These are phyloP conservation scores for Hippoglossus stenolepis DNA, from an alignment of 2,113 vertebrate genomes.

Conservation along the genomic window DNA sequence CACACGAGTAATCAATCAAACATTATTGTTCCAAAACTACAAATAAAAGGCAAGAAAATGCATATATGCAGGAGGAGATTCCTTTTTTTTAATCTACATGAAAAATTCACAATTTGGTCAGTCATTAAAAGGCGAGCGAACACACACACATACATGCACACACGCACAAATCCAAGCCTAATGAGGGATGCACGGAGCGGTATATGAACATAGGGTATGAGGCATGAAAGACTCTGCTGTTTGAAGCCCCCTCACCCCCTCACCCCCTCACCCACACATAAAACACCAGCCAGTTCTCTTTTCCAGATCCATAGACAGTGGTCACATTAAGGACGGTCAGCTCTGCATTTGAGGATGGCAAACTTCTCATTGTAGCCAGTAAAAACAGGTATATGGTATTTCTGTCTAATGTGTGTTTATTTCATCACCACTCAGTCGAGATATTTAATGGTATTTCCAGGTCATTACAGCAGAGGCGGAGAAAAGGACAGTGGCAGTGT, in stretches of 20 bases:
- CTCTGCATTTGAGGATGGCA: constrained; percentile 11
- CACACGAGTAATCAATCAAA: constrained; percentile 22
- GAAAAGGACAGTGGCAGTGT: neutral
- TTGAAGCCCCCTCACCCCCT: constrained; percentile 63
- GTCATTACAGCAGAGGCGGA: neutral
- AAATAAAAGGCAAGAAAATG: constrained; percentile 23
- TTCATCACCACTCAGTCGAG: constrained; percentile 6
- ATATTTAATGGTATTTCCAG: constrained; percentile 12
- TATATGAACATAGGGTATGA: constrained; percentile 59
- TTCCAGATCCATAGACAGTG: constrained; percentile 35
- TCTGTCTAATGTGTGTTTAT: constrained; percentile 13
- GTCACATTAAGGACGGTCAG: constrained; percentile 45
- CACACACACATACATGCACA: neutral
- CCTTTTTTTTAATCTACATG: constrained; percentile 17
- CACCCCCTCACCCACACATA: neutral
- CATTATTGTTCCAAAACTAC: neutral
- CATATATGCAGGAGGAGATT: neutral
- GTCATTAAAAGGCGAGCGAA: constrained; percentile 33
- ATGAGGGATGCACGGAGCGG: constrained; percentile 52
- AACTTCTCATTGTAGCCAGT: constrained; percentile 33
- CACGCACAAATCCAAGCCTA: constrained; percentile 21
- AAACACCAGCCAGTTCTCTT: constrained; percentile 29
- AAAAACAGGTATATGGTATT: constrained; percentile 27
- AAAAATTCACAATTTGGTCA: constrained; percentile 10
- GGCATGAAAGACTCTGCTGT: constrained; percentile 61